A percentile compares a stretch with the other conserved stretches of the same genome.
These are phyloP conservation scores for Vireo griseus DNA, from an alignment of 2,797 vertebrate genomes.

Conservation along the genomic window DNA sequence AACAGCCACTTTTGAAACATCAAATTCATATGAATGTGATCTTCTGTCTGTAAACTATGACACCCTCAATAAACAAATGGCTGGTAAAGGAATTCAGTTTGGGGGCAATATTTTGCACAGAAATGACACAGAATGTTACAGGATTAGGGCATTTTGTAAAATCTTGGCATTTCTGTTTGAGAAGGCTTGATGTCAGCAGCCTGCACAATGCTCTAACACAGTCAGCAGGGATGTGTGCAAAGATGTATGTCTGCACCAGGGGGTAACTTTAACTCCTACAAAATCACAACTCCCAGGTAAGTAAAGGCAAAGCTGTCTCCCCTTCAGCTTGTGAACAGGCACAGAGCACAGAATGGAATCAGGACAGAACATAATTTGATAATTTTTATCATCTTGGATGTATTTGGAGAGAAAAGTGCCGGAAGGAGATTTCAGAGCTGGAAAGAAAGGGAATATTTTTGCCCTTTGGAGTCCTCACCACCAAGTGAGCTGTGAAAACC, in stretches of 20 bases:
- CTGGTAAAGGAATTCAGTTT: neutral
- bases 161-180: neutral
- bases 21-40: neutral
- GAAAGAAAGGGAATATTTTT: neutral
- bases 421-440: neutral
- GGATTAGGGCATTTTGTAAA: neutral
- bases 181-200: neutral
- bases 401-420: neutral
- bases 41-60: neutral
- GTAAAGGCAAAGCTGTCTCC: neutral
- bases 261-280: neutral
- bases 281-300: neutral
- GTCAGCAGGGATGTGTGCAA: neutral
- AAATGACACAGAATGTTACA: neutral
- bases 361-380: neutral
- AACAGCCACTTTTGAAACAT: neutral
- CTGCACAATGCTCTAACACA: accelerated
- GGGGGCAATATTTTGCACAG: neutral
- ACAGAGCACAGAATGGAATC: neutral
- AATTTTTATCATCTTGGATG: neutral
- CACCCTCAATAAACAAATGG: neutral
- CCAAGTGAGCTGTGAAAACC: no score
- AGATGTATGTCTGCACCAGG: neutral
- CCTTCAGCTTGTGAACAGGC: neutral
- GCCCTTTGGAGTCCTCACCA: no score